These are phyloP conservation scores for Lithodes maja DNA, from an alignment of 2,888 invertebrate species.

Conservation along the genomic window DNA sequence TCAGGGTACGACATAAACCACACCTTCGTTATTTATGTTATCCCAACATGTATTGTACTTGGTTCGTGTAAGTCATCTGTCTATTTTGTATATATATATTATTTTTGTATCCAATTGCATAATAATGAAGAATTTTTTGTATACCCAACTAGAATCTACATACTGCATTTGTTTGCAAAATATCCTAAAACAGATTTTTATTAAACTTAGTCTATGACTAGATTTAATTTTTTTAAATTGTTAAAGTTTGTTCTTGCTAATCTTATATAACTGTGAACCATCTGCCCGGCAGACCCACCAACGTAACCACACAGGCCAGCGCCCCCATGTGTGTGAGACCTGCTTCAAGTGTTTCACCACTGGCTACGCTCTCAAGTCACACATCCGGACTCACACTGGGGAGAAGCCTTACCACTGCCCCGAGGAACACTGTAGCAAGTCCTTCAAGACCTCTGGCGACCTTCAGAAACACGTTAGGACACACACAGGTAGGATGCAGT, in stretches of 20 bases:
- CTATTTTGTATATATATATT: neutral
- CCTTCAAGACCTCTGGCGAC: constrained; percentile 80
- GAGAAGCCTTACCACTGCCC: constrained; percentile 75
- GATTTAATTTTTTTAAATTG: too few species aligned
- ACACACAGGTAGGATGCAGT: constrained; percentile 77
- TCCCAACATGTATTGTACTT: too few species aligned
- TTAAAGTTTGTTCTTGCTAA: too few species aligned
- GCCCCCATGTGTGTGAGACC: constrained; percentile 75
- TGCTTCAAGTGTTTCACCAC: constrained; percentile 76
- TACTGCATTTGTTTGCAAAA: neutral
- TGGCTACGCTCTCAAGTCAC: constrained; percentile 78
- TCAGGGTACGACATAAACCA: constrained; percentile 35
- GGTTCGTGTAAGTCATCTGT: neutral
- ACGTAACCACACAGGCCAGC: constrained; percentile 75
- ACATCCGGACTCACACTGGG: constrained; percentile 78
- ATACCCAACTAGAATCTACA: neutral
- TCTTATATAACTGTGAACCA: too few species aligned
- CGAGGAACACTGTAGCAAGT: constrained; percentile 77
- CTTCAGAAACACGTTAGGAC: constrained; percentile 79
- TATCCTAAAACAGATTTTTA: too few species aligned
- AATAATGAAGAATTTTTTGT: neutral
- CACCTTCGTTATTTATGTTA: too few species aligned
- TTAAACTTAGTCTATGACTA: too few species aligned
- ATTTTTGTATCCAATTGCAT: neutral
- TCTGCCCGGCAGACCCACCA: constrained; percentile 74